Evolutionary conservation across 2,797 vertebrate species (phyloP).

Genomic region (Danio choprae): DNA sequence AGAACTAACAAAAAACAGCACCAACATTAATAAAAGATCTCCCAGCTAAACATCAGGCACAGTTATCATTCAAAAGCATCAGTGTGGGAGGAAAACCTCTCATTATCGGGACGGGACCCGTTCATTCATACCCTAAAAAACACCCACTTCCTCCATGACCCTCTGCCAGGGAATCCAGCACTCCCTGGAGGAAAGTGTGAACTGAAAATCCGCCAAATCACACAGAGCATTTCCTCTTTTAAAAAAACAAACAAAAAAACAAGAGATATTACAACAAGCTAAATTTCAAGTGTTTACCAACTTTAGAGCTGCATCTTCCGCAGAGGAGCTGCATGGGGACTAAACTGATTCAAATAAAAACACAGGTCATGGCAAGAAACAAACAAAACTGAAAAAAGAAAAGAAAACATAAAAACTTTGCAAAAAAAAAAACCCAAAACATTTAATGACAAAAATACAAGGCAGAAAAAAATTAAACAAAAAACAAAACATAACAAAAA

Average conservation of each 20-base stretch:
- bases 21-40: constrained; percentile 84
- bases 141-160: constrained; percentile 8
- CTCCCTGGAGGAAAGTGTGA: constrained; percentile 28
- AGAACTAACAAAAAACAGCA: constrained; percentile 75
- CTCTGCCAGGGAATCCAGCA: constrained; percentile 54
- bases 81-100: constrained; percentile 46
- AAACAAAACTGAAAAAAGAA: neutral
- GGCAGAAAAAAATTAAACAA: neutral
- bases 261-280: constrained; percentile 25
- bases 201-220: constrained; percentile 35
- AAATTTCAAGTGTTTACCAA: constrained; percentile 60
- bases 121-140: constrained; percentile 16
- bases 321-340: constrained; percentile 59
- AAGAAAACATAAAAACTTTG: neutral
- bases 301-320: constrained; percentile 32
- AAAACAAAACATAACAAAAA: neutral
- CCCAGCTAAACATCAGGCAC: constrained; percentile 78
- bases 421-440: neutral
- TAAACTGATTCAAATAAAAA: constrained; percentile 24
- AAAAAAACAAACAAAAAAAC: neutral
- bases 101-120: neutral
- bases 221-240: constrained; percentile 7
- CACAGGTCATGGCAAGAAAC: neutral
- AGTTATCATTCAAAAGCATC: constrained; percentile 71
- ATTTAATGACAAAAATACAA: neutral